phyloP scores from a whole-genome alignment of 2,888 invertebrate genomes.

The Cheiracanthium punctorium region DNA sequence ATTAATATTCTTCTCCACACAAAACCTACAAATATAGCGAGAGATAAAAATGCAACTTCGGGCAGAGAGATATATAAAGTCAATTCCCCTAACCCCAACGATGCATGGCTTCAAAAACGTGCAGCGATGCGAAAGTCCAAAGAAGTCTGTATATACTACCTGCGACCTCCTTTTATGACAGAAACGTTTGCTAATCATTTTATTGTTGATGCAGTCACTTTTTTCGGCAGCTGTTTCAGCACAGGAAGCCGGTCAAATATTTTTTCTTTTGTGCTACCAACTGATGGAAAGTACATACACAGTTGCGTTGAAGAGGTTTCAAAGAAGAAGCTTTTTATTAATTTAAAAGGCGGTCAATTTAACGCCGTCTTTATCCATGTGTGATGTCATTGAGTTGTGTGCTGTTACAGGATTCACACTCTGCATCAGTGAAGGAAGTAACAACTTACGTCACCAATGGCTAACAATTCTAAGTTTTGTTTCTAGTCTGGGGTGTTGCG shows the following conservation, averaged over 20 bases:
- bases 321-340: not conserved
- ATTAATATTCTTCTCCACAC: no score
- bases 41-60: no score
- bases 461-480: no score
- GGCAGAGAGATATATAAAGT: no score
- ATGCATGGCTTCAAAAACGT: not conserved
- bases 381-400: not conserved
- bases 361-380: not conserved
- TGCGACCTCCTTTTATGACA: not conserved
- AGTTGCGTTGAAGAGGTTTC: not conserved
- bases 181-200: not conserved
- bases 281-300: not conserved
- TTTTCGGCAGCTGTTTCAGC: not conserved
- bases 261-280: not conserved
- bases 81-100: not conserved
- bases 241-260: not conserved
- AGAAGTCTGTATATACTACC: not conserved
- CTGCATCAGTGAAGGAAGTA: no score
- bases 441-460: no score
- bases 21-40: no score
- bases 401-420: not conserved
- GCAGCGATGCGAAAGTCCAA: not conserved
- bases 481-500: no score
- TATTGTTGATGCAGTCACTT: not conserved
- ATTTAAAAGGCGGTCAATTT: not conserved